phyloP scores from a whole-genome alignment of 2,797 vertebrate genomes.

The Merluccius polli region DNA sequence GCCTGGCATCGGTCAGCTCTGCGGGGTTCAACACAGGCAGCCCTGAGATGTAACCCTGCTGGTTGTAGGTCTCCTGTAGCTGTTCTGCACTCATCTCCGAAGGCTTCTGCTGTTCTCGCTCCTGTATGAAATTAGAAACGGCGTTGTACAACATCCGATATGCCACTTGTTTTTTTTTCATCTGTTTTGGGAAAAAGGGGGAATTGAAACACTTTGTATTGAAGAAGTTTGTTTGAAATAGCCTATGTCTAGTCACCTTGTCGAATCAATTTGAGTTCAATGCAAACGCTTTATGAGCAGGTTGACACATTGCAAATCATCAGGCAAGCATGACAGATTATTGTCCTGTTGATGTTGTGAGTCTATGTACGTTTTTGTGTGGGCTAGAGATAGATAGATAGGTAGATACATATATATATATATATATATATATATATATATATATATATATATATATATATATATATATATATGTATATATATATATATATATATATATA shows the following conservation, averaged over 20 bases:
- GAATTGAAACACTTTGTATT: not conserved
- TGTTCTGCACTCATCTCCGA: conserved; percentile 1
- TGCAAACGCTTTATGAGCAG: too few species aligned
- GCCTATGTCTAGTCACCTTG: not conserved
- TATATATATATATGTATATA: too few species aligned
- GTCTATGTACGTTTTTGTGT: too few species aligned
- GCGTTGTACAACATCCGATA: not conserved
- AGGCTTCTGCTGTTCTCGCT: not conserved
- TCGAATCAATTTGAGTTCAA: not conserved
- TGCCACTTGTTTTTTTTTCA: not conserved
- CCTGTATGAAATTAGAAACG: not conserved
- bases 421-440: too few species aligned
- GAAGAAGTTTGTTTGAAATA: not conserved
- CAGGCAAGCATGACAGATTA: too few species aligned
- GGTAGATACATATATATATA: too few species aligned
- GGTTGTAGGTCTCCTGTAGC: conserved; percentile 57
- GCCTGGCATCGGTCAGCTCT: conserved; percentile 63
- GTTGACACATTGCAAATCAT: too few species aligned
- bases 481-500: too few species aligned
- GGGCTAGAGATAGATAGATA: too few species aligned
- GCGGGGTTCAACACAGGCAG: conserved; percentile 61
- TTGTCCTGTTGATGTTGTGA: too few species aligned
- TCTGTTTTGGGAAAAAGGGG: too few species aligned
- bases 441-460: too few species aligned
- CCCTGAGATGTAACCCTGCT: conserved; percentile 68